Evolutionary conservation across 2,113 vertebrate genomes (phyloP), one percentile per base, ranked within the genome.

Genomic region (Neomonachus schauinslandi): DNA sequence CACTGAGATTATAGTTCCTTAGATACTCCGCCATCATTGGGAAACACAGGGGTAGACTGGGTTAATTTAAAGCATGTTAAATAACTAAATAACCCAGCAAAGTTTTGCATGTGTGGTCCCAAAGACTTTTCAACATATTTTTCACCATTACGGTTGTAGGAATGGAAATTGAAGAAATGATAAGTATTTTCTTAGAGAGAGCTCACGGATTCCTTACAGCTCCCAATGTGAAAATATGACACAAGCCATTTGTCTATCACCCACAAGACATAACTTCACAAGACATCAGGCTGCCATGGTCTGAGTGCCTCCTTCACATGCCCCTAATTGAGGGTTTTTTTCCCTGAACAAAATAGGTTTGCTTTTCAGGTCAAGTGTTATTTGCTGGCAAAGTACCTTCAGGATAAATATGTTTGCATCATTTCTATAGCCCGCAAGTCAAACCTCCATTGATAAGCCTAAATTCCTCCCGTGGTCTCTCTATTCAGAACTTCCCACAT

Each of bases 331-430:
- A 18, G 63, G 85, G 28, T n/a, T 14, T 28, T 15, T 18, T 5
- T 10, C 21, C 74, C 82, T 63, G 36, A 85, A 91, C 59, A 85
- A 71, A 95, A 61, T 2, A 94, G 77, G 19, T 89, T 95, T 74
- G 55, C 72, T 92, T 91, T 82, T 86, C 84, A 95, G 67, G n/a
- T 69, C 93, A 94, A 61, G 24, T 83, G 65, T 76, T 94, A 69
- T 49, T 76, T 94, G 69, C 79, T 89, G 89, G 67, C 69, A 71
- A 89, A 93, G 69, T 95, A 95, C 95, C 74, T 97, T 91, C 86
- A 71, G 57, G 92, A 96, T 76, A 95, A 89, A 84, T 65, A 86
- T n/a, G 46, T 11, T 61, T 53, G 1, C 31, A 39, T 92, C 82
- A 71, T 69, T 88, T 97, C 67, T 21, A 36, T 14, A 65, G 33